A percentile compares a stretch with the other conserved stretches of the same genome.
phyloP scores from a whole-genome alignment of 1,140 invertebrate genomes.

The Harlomillsia oculata region DNA sequence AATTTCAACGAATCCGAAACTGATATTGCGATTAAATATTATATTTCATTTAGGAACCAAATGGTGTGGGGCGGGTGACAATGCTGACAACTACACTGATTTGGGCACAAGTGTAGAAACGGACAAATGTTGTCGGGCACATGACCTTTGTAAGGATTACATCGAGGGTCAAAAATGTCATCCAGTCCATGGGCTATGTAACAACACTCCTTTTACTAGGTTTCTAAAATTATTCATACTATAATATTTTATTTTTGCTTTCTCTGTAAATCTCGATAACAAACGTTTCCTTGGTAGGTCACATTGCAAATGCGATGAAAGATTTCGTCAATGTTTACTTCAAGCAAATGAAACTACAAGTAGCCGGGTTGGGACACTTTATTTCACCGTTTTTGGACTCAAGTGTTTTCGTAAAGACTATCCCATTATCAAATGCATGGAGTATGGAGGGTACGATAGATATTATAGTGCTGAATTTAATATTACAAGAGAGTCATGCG shows the following conservation, averaged over 20 bases:
- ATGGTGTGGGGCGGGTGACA: slow-evolving; percentile 65
- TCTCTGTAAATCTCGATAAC: slow-evolving; percentile 14
- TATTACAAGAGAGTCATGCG: background rate
- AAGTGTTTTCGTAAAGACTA: slow-evolving; percentile 58
- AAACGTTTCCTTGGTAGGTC: slow-evolving; percentile 42
- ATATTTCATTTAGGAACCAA: too few species aligned
- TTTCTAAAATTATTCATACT: slow-evolving; percentile 8
- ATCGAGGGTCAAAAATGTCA: slow-evolving; percentile 31
- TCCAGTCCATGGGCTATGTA: slow-evolving; percentile 13
- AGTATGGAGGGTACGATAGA: slow-evolving; percentile 21
- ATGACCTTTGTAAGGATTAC: slow-evolving; percentile 38
- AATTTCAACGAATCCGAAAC: too few species aligned
- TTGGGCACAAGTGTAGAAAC: slow-evolving; percentile 54
- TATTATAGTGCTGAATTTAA: background rate
- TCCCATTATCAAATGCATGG: slow-evolving; percentile 48
- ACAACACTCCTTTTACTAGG: slow-evolving; percentile 12
- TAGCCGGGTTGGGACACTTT: slow-evolving; percentile 51
- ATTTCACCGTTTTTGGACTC: slow-evolving; percentile 55
- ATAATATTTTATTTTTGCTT: background rate
- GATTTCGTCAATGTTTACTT: slow-evolving; percentile 56
- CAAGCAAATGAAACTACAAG: slow-evolving; percentile 43
- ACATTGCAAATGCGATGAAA: slow-evolving; percentile 57
- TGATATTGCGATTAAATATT: too few species aligned
- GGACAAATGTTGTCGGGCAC: slow-evolving; percentile 59
- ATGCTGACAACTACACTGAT: slow-evolving; percentile 55